phyloP scores from a whole-genome alignment of 2,113 vertebrate species.

The Neopipo cinnamomea region DNA sequence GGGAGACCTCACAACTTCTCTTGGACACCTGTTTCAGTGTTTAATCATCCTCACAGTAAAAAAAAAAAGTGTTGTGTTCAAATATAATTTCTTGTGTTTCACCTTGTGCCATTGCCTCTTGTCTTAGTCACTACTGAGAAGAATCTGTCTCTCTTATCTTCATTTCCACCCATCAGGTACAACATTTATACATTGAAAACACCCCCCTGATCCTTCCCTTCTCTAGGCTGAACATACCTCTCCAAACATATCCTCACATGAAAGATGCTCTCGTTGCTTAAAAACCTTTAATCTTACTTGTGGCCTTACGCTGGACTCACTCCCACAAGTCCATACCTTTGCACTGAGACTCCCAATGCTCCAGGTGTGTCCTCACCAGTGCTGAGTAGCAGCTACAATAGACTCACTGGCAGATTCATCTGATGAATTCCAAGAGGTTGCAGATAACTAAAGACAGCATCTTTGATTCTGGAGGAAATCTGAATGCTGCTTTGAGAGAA shows the following conservation, averaged over 20 bases:
- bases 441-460: not conserved
- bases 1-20: not conserved
- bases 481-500: not conserved
- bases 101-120: not conserved
- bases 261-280: not conserved
- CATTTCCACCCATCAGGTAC: not conserved
- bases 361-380: not conserved
- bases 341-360: not conserved
- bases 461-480: not conserved
- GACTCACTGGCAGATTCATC: not conserved
- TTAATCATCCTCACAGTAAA: not conserved
- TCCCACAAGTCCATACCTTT: not conserved
- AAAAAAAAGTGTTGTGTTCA: not conserved
- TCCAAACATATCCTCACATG: not conserved
- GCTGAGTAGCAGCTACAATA: not conserved
- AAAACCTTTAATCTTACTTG: not conserved
- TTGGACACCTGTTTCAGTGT: not conserved
- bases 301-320: not conserved
- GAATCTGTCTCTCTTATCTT: not conserved
- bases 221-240: not conserved
- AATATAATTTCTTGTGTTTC: not conserved
- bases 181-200: not conserved
- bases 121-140: not conserved
- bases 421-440: not conserved
- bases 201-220: not conserved